phyloP scores from a whole-genome alignment of 2,888 invertebrate genomes.

The Pristionchus entomophagus region DNA sequence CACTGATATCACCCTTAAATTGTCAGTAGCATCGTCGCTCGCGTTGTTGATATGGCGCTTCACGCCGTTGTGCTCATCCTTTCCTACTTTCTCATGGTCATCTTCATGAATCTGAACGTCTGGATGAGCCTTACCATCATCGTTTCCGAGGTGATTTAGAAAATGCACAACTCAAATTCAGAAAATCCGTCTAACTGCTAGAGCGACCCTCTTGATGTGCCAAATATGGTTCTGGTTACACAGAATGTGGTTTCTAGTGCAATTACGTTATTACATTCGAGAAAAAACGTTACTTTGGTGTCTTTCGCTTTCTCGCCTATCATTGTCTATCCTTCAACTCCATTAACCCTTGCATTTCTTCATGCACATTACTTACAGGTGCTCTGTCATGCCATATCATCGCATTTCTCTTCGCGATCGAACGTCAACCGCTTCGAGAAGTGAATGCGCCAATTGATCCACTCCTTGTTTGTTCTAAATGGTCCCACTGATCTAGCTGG shows the following conservation, averaged over 20 bases:
- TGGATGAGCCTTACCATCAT: constrained; percentile 23
- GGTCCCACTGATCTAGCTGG: too few relatives aligned
- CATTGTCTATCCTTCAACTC: too few relatives aligned
- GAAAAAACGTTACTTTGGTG: too few relatives aligned
- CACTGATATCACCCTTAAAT: too few relatives aligned
- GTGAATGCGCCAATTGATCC: not conserved
- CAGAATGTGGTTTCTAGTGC: too few relatives aligned
- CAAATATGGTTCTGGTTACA: not conserved
- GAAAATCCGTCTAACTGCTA: not conserved
- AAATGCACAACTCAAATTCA: not conserved
- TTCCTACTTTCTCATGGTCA: constrained; percentile 1
- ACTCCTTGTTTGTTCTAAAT: too few relatives aligned
- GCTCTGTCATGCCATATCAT: not conserved
- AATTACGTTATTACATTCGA: too few relatives aligned
- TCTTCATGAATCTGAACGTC: constrained; percentile 32
- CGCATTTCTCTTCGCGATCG: not conserved
- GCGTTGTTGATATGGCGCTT: not conserved
- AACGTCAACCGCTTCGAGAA: not conserved
- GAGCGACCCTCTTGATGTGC: not conserved
- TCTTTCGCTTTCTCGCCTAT: too few relatives aligned
- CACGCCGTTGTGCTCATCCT: not conserved
- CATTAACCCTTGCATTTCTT: too few relatives aligned
- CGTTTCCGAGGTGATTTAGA: not conserved
- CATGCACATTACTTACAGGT: too few relatives aligned
- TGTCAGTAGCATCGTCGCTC: too few relatives aligned